phyloP scores from a whole-genome alignment of 2,113 vertebrate species.

The Chascanopsetta lugubris region DNA sequence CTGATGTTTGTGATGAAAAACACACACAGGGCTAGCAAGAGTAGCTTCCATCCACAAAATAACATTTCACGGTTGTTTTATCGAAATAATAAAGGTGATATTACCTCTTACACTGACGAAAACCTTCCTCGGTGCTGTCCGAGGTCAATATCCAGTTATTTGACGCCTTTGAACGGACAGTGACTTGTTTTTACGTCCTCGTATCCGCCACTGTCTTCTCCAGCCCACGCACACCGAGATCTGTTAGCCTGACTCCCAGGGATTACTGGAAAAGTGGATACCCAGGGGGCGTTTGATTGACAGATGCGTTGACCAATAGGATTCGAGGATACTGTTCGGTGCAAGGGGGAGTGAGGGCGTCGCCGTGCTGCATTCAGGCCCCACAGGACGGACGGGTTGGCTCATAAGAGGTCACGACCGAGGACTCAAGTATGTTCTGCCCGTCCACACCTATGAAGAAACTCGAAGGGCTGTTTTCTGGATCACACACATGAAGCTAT shows the following conservation, averaged over 20 bases:
- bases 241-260: constrained; percentile 38
- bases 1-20: constrained; percentile 39
- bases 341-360: constrained; percentile 19
- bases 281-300: constrained; percentile 40
- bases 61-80: not conserved
- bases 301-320: constrained; percentile 45
- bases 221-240: too few species aligned
- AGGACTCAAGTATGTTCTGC: too few species aligned
- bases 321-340: not conserved
- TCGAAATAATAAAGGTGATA: not conserved
- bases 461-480: too few species aligned
- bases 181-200: not conserved
- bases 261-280: constrained; percentile 64
- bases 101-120: too few species aligned
- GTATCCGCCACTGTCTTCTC: not conserved
- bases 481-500: too few species aligned
- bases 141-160: not conserved
- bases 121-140: too few species aligned
- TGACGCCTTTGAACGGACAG: not conserved
- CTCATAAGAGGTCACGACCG: not conserved
- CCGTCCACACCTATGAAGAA: not conserved
- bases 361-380: not conserved
- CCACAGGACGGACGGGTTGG: not conserved
- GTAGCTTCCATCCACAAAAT: constrained; percentile 3
- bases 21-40: constrained; percentile 36